phyloP scores from a whole-genome alignment of 2,888 invertebrate genomes.

The Parnassius mnemosyne region DNA sequence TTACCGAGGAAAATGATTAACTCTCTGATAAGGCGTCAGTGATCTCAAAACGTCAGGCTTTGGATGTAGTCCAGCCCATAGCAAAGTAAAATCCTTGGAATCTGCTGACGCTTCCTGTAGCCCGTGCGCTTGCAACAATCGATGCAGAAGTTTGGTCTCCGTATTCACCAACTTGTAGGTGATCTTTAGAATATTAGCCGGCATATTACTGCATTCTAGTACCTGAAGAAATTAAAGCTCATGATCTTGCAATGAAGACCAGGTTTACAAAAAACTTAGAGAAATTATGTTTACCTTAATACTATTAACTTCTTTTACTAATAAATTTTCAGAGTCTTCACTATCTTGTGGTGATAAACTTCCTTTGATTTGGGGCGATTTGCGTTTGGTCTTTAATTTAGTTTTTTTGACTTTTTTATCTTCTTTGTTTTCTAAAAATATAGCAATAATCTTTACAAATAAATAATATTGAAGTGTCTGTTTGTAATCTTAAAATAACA shows the following conservation, averaged over 20 bases:
- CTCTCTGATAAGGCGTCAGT: slow-evolving; percentile 92
- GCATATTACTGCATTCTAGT: slow-evolving; percentile 78
- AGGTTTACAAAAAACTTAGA: background rate
- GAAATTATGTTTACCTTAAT: slow-evolving; percentile 52
- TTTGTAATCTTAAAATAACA: no score
- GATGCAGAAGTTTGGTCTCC: slow-evolving; percentile 88
- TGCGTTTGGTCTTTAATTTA: slow-evolving; percentile 61
- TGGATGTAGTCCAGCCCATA: slow-evolving; percentile 96
- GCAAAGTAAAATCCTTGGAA: slow-evolving; percentile 88
- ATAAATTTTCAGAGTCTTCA: slow-evolving; percentile 65
- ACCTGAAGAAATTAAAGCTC: slow-evolving; percentile 44
- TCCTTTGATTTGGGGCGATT: slow-evolving; percentile 38
- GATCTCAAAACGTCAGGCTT: slow-evolving; percentile 92
- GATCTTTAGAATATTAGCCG: slow-evolving; percentile 85
- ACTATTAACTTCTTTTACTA: slow-evolving; percentile 68
- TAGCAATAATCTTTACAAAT: no score
- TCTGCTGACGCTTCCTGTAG: slow-evolving; percentile 82
- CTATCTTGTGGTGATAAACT: slow-evolving; percentile 55
- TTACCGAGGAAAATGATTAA: slow-evolving; percentile 96
- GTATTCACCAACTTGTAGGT: slow-evolving; percentile 91
- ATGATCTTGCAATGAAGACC: slow-evolving; percentile 9
- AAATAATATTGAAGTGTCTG: no score
- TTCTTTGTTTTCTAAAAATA: slow-evolving; percentile 47
- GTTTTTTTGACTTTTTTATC: slow-evolving; percentile 62
- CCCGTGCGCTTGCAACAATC: slow-evolving; percentile 89